Evolutionary conservation across 2,113 vertebrate species (phyloP).

Genomic region (Thunnus thynnus): DNA sequence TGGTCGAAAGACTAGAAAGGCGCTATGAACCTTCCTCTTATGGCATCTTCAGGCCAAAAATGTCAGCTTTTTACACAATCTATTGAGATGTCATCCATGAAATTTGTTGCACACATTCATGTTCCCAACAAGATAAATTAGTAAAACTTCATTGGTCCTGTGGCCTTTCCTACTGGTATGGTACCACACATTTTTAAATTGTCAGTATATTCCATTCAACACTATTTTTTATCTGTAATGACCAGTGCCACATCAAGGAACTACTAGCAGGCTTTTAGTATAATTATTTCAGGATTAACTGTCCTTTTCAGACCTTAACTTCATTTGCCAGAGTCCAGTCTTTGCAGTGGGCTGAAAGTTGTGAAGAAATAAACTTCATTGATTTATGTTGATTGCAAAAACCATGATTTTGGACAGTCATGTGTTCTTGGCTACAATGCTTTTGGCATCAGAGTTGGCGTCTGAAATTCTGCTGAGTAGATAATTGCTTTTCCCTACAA

Average conservation of each 20-base stretch:
- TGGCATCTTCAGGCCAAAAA: not conserved
- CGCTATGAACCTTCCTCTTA: not conserved
- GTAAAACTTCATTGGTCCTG: not conserved
- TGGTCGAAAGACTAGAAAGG: too few relatives aligned
- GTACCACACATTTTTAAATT: not conserved
- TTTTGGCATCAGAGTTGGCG: conserved; percentile 45
- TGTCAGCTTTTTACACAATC: not conserved
- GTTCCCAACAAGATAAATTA: too few relatives aligned
- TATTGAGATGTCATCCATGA: too few relatives aligned
- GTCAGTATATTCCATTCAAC: not conserved
- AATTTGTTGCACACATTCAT: not conserved
- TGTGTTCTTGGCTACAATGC: conserved; percentile 32
- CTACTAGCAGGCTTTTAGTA: not conserved
- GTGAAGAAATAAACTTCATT: conserved; percentile 23
- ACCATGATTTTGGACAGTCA: conserved; percentile 28
- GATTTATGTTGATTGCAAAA: conserved; percentile 59
- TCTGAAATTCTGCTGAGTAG: conserved; percentile 53
- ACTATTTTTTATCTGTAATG: not conserved
- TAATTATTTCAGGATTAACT: not conserved
- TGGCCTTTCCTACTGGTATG: not conserved
- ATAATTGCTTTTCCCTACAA: conserved; percentile 37
- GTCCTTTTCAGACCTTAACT: not conserved
- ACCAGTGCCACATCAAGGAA: too few relatives aligned
- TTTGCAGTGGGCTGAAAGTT: conserved; percentile 12
- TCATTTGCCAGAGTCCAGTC: not conserved